phyloP scores from a whole-genome alignment of 2,888 invertebrate genomes.

The Caenorhabditis sinica region DNA sequence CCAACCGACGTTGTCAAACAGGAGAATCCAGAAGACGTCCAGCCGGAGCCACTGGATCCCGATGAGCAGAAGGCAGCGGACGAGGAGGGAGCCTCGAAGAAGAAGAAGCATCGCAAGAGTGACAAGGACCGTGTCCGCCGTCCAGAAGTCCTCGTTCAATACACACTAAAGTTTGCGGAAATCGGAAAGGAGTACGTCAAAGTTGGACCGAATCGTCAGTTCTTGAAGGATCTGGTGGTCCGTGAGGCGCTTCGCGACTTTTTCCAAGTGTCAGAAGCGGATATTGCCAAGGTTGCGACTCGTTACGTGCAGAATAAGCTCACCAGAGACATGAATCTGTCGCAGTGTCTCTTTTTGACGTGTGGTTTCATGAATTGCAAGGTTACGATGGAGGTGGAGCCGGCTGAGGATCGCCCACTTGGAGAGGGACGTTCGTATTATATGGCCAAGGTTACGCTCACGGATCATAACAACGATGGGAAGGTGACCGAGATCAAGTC shows the following conservation, averaged over 20 bases:
- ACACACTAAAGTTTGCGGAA: constrained; percentile 55
- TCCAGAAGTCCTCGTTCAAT: not conserved
- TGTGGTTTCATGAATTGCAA: constrained; percentile 40
- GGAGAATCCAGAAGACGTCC: not conserved
- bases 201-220: constrained; percentile 32
- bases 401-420: constrained; percentile 49
- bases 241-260: constrained; percentile 68
- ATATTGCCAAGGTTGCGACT: constrained; percentile 56
- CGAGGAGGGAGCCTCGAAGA: not conserved
- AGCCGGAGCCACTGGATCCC: not conserved
- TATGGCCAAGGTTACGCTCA: constrained; percentile 19
- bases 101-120: not conserved
- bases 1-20: constrained; percentile 16
- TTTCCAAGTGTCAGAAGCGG: constrained; percentile 58
- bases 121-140: constrained; percentile 17
- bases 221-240: constrained; percentile 38
- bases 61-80: not conserved
- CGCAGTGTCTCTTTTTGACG: constrained; percentile 46
- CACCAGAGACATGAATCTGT: constrained; percentile 45
- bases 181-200: constrained; percentile 39
- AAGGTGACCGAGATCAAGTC: constrained; percentile 31
- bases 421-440: constrained; percentile 41
- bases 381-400: constrained; percentile 14
- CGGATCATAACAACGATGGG: constrained; percentile 47
- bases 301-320: constrained; percentile 45